phyloP scores from a whole-genome alignment of 1,140 invertebrate genomes.

The Tenebrio molitor region DNA sequence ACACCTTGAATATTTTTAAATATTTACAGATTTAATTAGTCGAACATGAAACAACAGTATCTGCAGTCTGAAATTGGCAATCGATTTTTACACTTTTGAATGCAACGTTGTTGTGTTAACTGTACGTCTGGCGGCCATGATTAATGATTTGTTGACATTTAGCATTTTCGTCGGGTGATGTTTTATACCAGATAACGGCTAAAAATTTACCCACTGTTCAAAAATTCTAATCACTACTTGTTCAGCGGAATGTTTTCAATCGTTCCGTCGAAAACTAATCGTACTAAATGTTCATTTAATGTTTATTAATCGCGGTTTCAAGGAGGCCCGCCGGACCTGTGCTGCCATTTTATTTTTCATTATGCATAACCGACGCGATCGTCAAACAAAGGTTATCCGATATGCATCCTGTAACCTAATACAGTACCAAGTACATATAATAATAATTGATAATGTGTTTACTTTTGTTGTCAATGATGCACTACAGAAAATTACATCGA shows the following conservation, averaged over 20 bases:
- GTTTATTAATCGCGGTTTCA: conserved; percentile 20
- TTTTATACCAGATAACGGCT: no score
- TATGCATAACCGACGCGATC: conserved; percentile 23
- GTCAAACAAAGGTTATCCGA: conserved; percentile 32
- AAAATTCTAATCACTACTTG: neutral
- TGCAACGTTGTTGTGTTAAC: no score
- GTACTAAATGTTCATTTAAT: conserved; percentile 14
- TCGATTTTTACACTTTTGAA: no score
- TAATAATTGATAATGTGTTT: conserved; percentile 39
- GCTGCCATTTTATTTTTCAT: conserved; percentile 11
- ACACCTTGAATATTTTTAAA: conserved; percentile 29
- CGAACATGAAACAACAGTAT: conserved; percentile 7
- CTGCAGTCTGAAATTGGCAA: no score
- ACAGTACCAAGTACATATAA: neutral
- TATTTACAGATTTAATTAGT: conserved; percentile 22
- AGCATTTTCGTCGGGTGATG: conserved; percentile 1
- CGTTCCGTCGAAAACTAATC: no score
- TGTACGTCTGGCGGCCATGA: neutral
- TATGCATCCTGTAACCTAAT: conserved; percentile 32
- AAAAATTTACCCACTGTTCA: no score
- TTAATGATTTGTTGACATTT: neutral
- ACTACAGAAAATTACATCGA: conserved; percentile 26
- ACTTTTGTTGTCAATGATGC: conserved; percentile 11
- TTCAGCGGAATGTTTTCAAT: no score
- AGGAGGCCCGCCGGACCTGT: neutral